Evolutionary conservation across 2,113 vertebrate species (phyloP).

Genomic region (Coracopsis vasa): DNA sequence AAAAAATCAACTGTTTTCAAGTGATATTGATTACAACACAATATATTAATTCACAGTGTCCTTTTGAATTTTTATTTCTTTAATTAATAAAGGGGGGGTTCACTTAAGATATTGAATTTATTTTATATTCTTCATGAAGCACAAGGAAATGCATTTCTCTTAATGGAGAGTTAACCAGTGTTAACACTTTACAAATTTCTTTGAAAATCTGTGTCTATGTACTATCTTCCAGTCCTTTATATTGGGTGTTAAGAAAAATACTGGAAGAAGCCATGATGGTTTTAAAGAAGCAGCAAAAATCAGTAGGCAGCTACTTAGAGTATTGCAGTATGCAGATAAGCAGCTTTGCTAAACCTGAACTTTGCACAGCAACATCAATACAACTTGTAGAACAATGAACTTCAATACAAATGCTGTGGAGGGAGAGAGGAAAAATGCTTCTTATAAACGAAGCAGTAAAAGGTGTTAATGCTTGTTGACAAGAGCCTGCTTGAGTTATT

Average conservation of each 20-base stretch:
- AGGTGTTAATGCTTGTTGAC: slow-evolving; percentile 33
- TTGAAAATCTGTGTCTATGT: not conserved
- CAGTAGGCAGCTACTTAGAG: slow-evolving; percentile 58
- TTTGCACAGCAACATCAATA: slow-evolving; percentile 37
- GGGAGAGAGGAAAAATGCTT: not conserved
- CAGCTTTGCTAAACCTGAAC: slow-evolving; percentile 24
- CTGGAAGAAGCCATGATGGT: not conserved
- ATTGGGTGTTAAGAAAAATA: not conserved
- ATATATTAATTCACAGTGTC: not conserved
- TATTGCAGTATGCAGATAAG: slow-evolving; percentile 54
- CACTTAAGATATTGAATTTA: not conserved
- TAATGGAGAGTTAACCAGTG: not conserved
- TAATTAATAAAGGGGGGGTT: not conserved
- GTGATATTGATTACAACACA: not conserved
- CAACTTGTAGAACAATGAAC: slow-evolving; percentile 42
- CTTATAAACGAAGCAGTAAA: not conserved
- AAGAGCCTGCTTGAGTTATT: slow-evolving; percentile 6
- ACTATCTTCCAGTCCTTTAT: not conserved
- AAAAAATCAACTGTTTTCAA: not conserved
- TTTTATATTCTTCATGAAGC: slow-evolving; percentile 3
- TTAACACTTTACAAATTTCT: not conserved
- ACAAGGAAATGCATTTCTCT: not conserved
- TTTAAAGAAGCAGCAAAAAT: slow-evolving; percentile 57
- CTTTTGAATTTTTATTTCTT: not conserved
- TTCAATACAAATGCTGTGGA: not conserved